Conservation (phyloP, 1,140 invertebrate genomes). For the Drosophila insularis region DNA sequence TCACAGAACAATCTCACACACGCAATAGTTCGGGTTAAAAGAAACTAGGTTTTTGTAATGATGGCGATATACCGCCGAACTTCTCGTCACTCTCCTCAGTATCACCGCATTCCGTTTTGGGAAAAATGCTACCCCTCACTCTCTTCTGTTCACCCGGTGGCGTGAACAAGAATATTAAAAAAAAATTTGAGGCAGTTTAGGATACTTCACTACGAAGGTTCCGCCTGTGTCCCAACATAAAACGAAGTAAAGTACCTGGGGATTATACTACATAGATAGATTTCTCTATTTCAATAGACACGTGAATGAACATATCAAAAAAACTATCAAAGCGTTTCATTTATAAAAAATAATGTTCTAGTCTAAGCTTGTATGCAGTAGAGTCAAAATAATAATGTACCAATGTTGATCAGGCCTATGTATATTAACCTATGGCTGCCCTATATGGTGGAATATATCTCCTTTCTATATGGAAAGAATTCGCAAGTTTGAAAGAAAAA, state of each 20-base stretch:
- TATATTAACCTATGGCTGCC: not conserved
- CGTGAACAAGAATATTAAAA: no score
- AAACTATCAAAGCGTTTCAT: not conserved
- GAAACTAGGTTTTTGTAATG: no score
- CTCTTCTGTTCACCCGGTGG: no score
- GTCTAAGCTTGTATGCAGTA: not conserved
- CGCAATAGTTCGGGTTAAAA: no score
- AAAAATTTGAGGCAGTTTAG: not conserved
- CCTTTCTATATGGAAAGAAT: no score
- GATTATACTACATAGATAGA: not conserved
- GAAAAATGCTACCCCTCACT: no score
- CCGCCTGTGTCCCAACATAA: not conserved
- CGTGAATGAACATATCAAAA: not conserved
- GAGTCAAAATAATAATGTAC: not conserved
- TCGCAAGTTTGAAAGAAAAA: no score
- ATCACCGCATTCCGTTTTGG: no score
- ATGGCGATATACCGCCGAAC: no score
- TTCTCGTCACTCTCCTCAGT: no score
- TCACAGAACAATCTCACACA: no score
- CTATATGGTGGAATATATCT: no score
- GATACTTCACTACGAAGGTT: not conserved
- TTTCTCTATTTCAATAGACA: not conserved
- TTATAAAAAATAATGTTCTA: not conserved
- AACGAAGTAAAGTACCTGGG: not conserved
- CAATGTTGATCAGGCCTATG: not conserved